These are phyloP conservation scores for Buphagus erythrorhynchus DNA, from an alignment of 2,797 vertebrate genomes.

Conservation along the genomic window DNA sequence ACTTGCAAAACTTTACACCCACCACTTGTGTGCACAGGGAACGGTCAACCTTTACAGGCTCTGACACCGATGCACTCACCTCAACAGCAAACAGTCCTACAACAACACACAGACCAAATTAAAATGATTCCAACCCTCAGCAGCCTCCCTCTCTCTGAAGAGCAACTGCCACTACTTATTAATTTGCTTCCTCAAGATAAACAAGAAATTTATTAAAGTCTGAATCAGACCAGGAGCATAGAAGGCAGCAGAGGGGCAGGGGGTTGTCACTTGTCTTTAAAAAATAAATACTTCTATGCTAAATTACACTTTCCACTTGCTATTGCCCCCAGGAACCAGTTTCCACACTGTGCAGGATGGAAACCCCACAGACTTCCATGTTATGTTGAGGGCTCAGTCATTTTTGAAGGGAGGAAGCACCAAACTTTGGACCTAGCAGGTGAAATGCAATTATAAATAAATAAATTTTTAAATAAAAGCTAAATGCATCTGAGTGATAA, in stretches of 20 bases:
- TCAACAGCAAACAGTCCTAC: neutral
- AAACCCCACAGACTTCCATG: neutral
- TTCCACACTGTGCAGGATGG: neutral
- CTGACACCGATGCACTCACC: fast-evolving
- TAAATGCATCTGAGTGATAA: neutral
- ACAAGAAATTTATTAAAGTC: neutral
- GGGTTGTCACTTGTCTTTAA: neutral
- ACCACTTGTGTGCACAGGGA: neutral
- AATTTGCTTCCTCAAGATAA: conserved; percentile 21
- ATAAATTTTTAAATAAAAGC: neutral
- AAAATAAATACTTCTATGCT: neutral
- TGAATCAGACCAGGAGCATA: neutral
- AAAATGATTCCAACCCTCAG: neutral
- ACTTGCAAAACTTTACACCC: neutral
- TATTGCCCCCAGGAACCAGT: neutral
- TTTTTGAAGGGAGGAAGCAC: neutral
- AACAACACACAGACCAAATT: neutral
- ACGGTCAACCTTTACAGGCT: fast-evolving
- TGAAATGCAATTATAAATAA: neutral
- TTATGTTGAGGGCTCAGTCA: neutral
- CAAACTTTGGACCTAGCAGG: neutral
- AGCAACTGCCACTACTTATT: neutral
- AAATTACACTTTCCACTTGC: neutral
- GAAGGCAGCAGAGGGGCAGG: neutral
- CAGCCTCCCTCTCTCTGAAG: neutral